Evolutionary conservation across 2,888 invertebrate genomes (phyloP).

Genomic region (Leptogaster cylindrica): DNA sequence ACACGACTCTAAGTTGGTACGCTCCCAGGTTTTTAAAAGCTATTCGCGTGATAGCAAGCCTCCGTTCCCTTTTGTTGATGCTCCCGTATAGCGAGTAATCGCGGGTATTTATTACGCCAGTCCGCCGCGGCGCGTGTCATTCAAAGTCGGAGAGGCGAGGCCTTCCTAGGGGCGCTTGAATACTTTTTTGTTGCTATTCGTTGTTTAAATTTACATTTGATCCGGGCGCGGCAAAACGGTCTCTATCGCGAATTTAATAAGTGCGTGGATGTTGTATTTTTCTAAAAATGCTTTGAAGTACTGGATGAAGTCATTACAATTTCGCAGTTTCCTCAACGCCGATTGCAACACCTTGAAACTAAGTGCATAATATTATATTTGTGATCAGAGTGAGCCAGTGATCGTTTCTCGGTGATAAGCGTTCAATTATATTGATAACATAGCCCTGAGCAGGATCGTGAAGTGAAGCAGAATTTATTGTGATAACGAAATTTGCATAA

Average conservation of each 20-base stretch:
- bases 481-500: no score
- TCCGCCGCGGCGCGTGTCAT: slow-evolving; percentile 5
- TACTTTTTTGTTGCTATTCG: background rate
- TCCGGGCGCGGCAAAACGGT: no score
- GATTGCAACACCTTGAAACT: background rate
- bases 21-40: background rate
- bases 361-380: no score
- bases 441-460: no score
- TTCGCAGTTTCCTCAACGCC: background rate
- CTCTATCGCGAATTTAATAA: background rate
- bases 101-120: background rate
- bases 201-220: no score
- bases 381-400: background rate
- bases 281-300: no score
- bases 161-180: background rate
- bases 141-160: background rate
- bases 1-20: background rate
- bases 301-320: no score
- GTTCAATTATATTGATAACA: no score
- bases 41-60: background rate
- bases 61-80: no score
- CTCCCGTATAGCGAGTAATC: background rate
- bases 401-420: slow-evolving; percentile 1
- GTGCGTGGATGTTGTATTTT: background rate
- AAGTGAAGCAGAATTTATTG: no score